These are phyloP conservation scores for Rotaria sp. DNA, from an alignment of 2,888 invertebrate species.

Conservation along the genomic window DNA sequence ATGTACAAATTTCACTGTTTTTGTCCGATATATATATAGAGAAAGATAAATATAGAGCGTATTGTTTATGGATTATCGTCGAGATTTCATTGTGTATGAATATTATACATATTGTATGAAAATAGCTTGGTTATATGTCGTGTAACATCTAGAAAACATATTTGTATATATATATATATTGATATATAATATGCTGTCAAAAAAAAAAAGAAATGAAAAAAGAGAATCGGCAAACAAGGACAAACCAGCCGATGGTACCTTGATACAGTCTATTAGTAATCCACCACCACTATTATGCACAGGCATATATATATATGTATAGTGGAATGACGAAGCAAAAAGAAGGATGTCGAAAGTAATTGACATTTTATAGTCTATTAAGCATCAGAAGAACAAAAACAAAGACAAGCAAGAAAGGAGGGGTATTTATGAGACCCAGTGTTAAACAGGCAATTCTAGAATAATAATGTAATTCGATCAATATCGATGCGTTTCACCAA, in stretches of 20 bases:
- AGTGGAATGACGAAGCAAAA: not conserved
- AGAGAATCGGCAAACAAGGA: not conserved
- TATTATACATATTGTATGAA: not conserved
- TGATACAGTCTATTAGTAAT: not conserved
- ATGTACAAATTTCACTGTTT: not conserved
- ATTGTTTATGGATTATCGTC: not conserved
- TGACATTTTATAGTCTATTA: constrained; percentile 30
- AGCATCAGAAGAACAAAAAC: not conserved
- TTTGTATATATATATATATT: not conserved
- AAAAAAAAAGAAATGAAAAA: not conserved
- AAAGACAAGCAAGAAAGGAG: not conserved
- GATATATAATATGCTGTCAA: not conserved
- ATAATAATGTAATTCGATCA: constrained; percentile 10
- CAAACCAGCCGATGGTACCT: not conserved
- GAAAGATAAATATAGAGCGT: too few relatives aligned
- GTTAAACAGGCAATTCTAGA: not conserved
- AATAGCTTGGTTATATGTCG: not conserved
- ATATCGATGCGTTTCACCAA: not conserved
- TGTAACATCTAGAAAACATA: not conserved
- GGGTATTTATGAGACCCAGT: not conserved
- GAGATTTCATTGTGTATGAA: not conserved
- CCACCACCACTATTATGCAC: not conserved
- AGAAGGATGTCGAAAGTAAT: not conserved
- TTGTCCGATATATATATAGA: not conserved
- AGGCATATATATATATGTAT: not conserved